Percentiles rank a stretch among this genome's conserved stretches.
Conservation (phyloP, 1,140 invertebrate species). For the Drosophila mauritiana region DNA sequence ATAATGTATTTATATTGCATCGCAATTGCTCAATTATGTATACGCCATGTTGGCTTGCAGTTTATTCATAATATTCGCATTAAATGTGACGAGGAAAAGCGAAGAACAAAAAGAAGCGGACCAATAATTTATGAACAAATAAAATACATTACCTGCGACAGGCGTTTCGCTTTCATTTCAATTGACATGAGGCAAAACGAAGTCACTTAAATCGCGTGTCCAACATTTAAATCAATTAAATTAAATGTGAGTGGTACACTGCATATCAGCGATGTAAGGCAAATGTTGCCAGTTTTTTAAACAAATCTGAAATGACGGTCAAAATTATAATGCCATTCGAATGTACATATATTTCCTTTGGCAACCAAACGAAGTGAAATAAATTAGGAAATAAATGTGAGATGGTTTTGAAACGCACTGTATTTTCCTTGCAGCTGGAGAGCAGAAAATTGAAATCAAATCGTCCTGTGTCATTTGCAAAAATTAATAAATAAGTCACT, state of each 20-base stretch:
- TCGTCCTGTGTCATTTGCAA: slow-evolving; percentile 5
- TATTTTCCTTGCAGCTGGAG: slow-evolving; percentile 1
- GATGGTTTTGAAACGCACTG: not conserved
- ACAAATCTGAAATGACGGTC: not conserved
- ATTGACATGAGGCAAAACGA: slow-evolving; percentile 59
- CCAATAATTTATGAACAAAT: slow-evolving; percentile 28
- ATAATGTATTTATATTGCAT: slow-evolving; percentile 71
- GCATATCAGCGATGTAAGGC: not conserved
- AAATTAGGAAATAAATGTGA: not conserved
- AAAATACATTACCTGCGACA: slow-evolving; percentile 41
- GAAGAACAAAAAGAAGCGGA: slow-evolving; percentile 1
- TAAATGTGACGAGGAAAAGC: slow-evolving; percentile 30
- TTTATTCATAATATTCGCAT: slow-evolving; percentile 40
- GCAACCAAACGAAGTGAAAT: too few relatives aligned
- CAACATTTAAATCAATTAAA: slow-evolving; percentile 52
- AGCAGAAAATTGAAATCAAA: slow-evolving; percentile 37
- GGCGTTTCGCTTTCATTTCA: slow-evolving; percentile 65
- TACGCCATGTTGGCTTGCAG: slow-evolving; percentile 40
- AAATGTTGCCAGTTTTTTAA: not conserved
- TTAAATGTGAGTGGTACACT: slow-evolving; percentile 6
- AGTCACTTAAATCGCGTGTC: slow-evolving; percentile 51
- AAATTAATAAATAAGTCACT: slow-evolving; percentile 59
- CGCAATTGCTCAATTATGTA: slow-evolving; percentile 60
- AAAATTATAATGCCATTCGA: not conserved
- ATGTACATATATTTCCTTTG: too few relatives aligned